Evolutionary conservation across 2,113 vertebrate species (phyloP), one percentile per base, ranked within the genome.

Genomic region (Brachyhypopomus occidentalis): DNA sequence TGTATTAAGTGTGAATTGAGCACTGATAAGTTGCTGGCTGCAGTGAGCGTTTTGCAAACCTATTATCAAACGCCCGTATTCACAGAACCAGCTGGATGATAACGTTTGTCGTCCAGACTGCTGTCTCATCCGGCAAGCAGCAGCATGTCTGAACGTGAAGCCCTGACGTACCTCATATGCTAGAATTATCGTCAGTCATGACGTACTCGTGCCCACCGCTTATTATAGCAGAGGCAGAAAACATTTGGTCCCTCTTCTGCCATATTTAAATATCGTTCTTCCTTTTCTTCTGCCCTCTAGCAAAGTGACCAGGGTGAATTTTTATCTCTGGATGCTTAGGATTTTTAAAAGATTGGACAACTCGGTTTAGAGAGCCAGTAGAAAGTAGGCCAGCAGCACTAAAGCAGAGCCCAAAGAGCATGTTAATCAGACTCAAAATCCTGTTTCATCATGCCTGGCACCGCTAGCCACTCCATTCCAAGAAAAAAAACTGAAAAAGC

Each of bases 361-460:
- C 48, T 0, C 36, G 16, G 62, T 38, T 58, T 25, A 60, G 62
- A 74, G 22, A 41, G 69, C 23, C 23, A 78, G 16, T 12, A 25
- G 27, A 78, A 79, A 56, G n/a, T 78, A 78, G 77, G 20, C 66
- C 58, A 58, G 75, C 22, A 74, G 66, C n/a, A 69, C 62, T 60
- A 12, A 59, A 48, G 64, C 71, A 36, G 59, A 22, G 2, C 59
- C 8, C 17, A 63, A 75, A 70, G 52, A 56, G 56, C 16, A 62
- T 72, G 64, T 60, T 79, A 78, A 83, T 79, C 70, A 74, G 25
- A 6, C 25, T 60, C 67, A 36, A 58, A 74, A 55, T 12, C 48
- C 3, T 0, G 4, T 17, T 74, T 75, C n/a, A 79, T 48, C 27
- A 45, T 55, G 2, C 36, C 20, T 59, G 17, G 8, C 62, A 70